Base-by-base conservation (phyloP, 2,113 vertebrate species). In the Phaethon lepturus region DNA sequence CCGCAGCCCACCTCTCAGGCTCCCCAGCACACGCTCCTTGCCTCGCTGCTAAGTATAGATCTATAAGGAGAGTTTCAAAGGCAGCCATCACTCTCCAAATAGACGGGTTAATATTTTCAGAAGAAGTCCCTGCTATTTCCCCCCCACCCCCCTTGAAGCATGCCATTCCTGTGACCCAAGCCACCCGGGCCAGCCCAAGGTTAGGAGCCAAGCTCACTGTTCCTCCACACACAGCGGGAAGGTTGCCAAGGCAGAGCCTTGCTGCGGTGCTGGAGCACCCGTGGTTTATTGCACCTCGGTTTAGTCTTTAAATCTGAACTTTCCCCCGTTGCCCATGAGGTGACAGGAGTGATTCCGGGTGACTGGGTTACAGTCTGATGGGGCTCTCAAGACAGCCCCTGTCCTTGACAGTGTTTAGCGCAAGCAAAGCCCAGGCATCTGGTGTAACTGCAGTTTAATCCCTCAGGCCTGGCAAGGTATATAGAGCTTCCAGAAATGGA, bases 141-240 rank as follows among this genome's bases (percentile, higher is more conserved):
- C 20, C 68, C 18, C 38, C 18, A n/a, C 73, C 81, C 11, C 67
- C 63, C 26, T 64, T 53, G 80, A 96, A 97, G 96, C 96, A 93
- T 98, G 95, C 85, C 92, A 91, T 97, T 96, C 96, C 93, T 95
- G 90, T 97, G 97, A 97, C 93, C 97, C 96, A 93, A 96, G 95
- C 89, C 78, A 92, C 94, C 55, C 56, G 42, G 94, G 85, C 93
- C 92, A 94, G 96, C 88, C 94, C 95, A 96, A 96, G 92, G 90
- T 94, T 96, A 92, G 67, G 78, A 95, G 92, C 69, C 95, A 88
- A 90, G 93, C 86, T 94, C 91, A 49, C 93, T 88, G 76, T 44
- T 50, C 67, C 71, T 93, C 82, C 77, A 44, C 92, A 76, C 33
- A 14, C 42, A 2, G 1, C 23, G 38, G 60, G 64, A 85, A 76